Base-by-base conservation (phyloP, 2,888 invertebrate species). In the Tuta absoluta region DNA sequence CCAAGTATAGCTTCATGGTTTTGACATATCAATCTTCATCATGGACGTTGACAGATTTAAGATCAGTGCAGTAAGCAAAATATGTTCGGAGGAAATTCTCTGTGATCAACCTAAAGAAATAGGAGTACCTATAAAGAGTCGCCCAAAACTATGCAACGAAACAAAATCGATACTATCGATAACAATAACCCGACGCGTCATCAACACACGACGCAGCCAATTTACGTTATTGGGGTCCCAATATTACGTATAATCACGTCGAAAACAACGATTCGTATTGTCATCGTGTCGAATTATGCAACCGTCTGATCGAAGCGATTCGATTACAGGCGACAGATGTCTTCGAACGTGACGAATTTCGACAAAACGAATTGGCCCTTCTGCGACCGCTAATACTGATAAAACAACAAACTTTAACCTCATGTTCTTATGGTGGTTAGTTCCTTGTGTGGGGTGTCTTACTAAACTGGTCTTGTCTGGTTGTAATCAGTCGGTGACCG, bases 301-400 rank as follows among this genome's bases (percentile, higher is more conserved):
- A 90, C 82, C 79, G 81, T 73, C 75, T 74, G 76, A 84, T 82
- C 82, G 85, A 82, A 84, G 82, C 82, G 79, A 84, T 84, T 89
- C 91, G 88, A 90, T 90, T 89, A 89, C 80, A 75, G 85, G 85
- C 90, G 91, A 91, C 91, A 91, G 91, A 90, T 91, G 91, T 90
- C 86, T 81, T 83, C 78, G 86, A 84, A 91, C 91, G 91, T 91
- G 91, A 91, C 91, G 91, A 91, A 91, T 91, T 90, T 91, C 75
- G 85, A 84, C 85, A 80, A 83, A 84, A 81, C 80, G 76, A 76
- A 74, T 77, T 75, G 68, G 72, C 69, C 68, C 72, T 71, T 72
- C 77, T 75, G 76, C 80, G 71, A 71, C 72, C 72, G 75, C 33
- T 28, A 80, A 17, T 10, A 14, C 51, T 24, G 48, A 60, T 23